Conservation (phyloP, 2,888 invertebrate species). For the Andrena fulva region DNA sequence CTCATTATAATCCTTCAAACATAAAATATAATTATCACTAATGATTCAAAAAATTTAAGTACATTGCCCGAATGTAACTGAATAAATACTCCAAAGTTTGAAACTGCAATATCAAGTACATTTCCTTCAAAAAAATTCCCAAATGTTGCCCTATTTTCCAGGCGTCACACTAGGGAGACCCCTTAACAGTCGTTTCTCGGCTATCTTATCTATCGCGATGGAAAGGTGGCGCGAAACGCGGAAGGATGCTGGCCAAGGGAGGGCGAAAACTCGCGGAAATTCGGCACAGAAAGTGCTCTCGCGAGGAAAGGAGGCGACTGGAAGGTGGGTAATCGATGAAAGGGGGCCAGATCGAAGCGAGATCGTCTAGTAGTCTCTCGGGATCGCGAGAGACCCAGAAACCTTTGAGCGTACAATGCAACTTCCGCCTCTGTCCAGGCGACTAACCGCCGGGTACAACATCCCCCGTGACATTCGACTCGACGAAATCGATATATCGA, state of each 20-base stretch:
- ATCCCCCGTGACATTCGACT: constrained; percentile 17
- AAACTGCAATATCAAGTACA: too few relatives aligned
- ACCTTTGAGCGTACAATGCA: constrained; percentile 54
- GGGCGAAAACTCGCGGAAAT: constrained; percentile 32
- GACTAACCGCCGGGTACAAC: constrained; percentile 13
- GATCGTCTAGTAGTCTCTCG: constrained; percentile 27
- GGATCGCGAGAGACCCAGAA: constrained; percentile 34
- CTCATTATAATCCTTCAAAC: too few relatives aligned
- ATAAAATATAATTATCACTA: too few relatives aligned
- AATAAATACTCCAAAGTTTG: too few relatives aligned
- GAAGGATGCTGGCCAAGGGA: background rate
- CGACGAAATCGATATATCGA: constrained; percentile 48
- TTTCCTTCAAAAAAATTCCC: too few relatives aligned
- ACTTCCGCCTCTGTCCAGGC: constrained; percentile 58
- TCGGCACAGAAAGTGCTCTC: constrained; percentile 20
- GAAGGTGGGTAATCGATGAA: constrained; percentile 3
- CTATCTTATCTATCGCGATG: background rate
- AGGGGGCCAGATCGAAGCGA: background rate
- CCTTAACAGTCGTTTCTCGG: background rate
- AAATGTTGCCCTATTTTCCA: too few relatives aligned
- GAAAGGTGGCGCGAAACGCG: background rate
- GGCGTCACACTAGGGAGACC: too few relatives aligned
- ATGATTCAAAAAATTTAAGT: too few relatives aligned
- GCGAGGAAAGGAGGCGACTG: constrained; percentile 22
- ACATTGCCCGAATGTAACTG: too few relatives aligned